Evolutionary conservation across 1,140 invertebrate species (phyloP), one percentile per base, ranked within the genome.

Genomic region (Papilio polytes): DNA sequence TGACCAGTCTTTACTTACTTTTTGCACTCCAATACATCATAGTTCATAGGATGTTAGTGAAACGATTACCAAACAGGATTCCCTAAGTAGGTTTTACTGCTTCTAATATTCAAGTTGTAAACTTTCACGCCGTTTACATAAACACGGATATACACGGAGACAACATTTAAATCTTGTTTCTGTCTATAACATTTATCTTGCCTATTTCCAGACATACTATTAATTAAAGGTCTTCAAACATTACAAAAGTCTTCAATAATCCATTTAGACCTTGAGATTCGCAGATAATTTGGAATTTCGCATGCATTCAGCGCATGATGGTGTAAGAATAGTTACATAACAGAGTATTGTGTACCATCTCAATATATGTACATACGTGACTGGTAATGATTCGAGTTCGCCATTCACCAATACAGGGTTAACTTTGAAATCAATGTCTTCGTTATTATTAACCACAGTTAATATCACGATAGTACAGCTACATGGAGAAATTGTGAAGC

Each of bases 301-400:
- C 53, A 56, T 56, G 53, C 53, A n/a, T n/a, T n/a, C n/a, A 56
- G 53, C 53, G 53, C 53, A 56, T 56, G 53, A 56, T 56, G 20
- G 53, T 56, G 53, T 56, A 56, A 56, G 53, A 18, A 56, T n/a
- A 18, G 53, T 56, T 56, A 56, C 53, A 56, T 56, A 56, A 48
- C 46, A 48, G 8, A 51, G 51, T 18, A 56, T 56, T 56, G 53
- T 56, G 53, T 56, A 9, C 53, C 53, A 56, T 56, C 53, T n/a
- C 15, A 36, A 51, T 56, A 56, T 8, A 56, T 18, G 53, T 56
- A 51, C 20, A 56, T 8, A 56, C 53, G 53, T 56, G 53, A 56
- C 15, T 56, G 53, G 53, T n/a, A 56, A n/a, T n/a, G 53, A 51
- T 51, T 13, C 48, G 13, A 51, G 6, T 51, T 51, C 48, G 13